Evolutionary conservation across 1,140 invertebrate species (phyloP), one percentile per base, ranked within the genome.

Genomic region (Meloidogyne hapla): DNA sequence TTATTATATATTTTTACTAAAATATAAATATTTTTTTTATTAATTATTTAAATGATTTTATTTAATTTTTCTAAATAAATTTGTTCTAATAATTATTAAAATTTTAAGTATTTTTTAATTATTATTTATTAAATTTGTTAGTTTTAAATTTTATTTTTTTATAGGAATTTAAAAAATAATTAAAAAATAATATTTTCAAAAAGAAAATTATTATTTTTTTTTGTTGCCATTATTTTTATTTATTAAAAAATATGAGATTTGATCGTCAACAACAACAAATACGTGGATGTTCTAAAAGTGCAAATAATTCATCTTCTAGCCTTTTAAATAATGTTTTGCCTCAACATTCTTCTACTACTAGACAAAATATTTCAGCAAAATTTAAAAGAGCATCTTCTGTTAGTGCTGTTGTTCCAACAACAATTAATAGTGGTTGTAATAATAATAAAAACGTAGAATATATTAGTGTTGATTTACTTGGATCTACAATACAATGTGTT

Each of bases 341-440:
- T 56, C 45, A 70, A 61, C 25, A 45, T 45, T 26, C 45, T 48
- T 33, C 66, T 42, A 21, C 23, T 42, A 69, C 25, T 15, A 61
- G 23, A 70, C 25, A 56, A 26, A 25, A 28, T 26, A 45, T 15
- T 64, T 73, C 71, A 12, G 12, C n/a, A n/a, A 56, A 56, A 56
- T 56, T 56, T 56, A 73, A 73, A 61, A 26, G 71, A 64, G 71
- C 71, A n/a, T 73, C 56, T n/a, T 73, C 71, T 12, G 56, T 73
- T 61, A 63, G 28, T 28, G 71, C 71, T 38, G 56, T 61, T 26
- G n/a, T 56, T n/a, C 3, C 48, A 56, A 56, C n/a, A 56, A 56
- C 48, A 56, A 56, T n/a, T 33, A 56, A 56, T 18, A 42, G 13
- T 10, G 13, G 13, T 10, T 12, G 13, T 42, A 42, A 42, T 42